Conservation (phyloP, 2,113 vertebrate species). For the Passer domesticus region DNA sequence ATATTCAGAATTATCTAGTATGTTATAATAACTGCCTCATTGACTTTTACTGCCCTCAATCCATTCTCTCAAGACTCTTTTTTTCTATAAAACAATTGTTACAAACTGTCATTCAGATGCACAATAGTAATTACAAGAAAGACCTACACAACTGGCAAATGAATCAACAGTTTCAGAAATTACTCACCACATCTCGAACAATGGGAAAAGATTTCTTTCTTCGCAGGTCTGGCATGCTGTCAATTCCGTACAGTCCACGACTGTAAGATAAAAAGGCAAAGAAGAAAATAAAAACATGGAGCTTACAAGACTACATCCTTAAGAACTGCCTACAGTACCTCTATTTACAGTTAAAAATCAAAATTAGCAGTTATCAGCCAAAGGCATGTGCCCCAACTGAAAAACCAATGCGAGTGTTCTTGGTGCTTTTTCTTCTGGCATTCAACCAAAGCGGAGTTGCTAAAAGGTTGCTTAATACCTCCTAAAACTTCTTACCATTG, state of each 20-base stretch:
- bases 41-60: background rate
- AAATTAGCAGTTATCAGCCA: background rate
- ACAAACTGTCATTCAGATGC: background rate
- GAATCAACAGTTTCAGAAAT: background rate
- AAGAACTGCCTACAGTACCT: background rate
- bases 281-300: conserved; percentile 20
- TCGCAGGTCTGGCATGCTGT: conserved; percentile 98
- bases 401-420: background rate
- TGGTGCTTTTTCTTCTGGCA: background rate
- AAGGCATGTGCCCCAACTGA: background rate
- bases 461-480: background rate
- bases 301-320: background rate
- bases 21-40: background rate
- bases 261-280: conserved; percentile 61
- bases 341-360: background rate
- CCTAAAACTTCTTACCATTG: background rate
- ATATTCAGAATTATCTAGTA: background rate
- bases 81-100: background rate
- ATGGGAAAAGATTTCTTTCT: conserved; percentile 95
- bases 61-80: background rate
- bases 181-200: conserved; percentile 95
- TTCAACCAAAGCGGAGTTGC: background rate
- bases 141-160: background rate
- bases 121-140: background rate
- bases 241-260: conserved; percentile 93